Conservation (phyloP, 2,113 vertebrate genomes). For the Asarcornis scutulata region DNA sequence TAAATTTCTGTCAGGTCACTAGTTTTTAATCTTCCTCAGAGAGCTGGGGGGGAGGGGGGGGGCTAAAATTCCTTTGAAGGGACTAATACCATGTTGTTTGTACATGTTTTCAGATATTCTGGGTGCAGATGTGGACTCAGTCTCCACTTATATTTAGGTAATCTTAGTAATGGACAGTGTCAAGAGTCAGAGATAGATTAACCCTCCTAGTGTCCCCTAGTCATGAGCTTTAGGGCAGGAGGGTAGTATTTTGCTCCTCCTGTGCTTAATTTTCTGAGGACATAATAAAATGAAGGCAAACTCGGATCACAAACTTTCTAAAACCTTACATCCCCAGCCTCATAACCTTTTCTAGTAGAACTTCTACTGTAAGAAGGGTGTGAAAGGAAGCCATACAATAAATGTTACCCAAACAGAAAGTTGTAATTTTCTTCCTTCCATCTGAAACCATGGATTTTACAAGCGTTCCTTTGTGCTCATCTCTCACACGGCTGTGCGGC, state of each 20-base stretch:
- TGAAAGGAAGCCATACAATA: not conserved
- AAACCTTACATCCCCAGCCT: not conserved
- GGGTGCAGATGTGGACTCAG: not conserved
- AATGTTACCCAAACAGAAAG: not conserved
- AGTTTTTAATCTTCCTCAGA: not conserved
- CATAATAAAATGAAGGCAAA: not conserved
- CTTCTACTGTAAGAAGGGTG: not conserved
- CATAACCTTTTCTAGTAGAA: not conserved
- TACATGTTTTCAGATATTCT: not conserved
- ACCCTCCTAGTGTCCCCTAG: not conserved
- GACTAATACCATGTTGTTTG: not conserved
- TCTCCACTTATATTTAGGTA: not conserved
- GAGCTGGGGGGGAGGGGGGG: not conserved
- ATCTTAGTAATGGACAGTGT: fast-evolving
- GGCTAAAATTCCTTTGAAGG: not conserved
- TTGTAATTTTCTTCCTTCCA: not conserved
- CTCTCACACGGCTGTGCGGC: fast-evolving
- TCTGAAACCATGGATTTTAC: fast-evolving
- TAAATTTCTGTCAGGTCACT: not conserved
- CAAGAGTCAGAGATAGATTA: not conserved
- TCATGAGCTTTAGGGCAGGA: not conserved
- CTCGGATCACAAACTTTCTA: fast-evolving
- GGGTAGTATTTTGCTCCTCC: not conserved
- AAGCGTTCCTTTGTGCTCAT: fast-evolving
- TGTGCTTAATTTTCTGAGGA: fast-evolving